phyloP scores from a whole-genome alignment of 2,888 invertebrate species.

The Aphidoletes aphidimyza region DNA sequence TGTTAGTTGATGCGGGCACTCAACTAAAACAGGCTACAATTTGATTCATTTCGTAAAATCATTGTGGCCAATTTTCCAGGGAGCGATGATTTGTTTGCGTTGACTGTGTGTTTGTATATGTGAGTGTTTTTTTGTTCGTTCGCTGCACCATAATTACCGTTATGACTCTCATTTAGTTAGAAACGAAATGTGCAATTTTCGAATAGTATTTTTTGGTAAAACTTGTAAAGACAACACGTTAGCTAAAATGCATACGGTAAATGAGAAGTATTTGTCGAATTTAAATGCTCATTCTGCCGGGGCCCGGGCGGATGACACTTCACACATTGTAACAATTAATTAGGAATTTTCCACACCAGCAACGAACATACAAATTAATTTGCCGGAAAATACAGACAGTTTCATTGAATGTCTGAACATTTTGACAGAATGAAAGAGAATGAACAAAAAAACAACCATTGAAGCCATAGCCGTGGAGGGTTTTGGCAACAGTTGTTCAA shows the following conservation, averaged over 20 bases:
- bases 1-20: not conserved
- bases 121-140: too few relatives aligned
- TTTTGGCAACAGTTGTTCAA: slow-evolving; percentile 34
- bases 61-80: not conserved
- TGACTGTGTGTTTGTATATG: too few relatives aligned
- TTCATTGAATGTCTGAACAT: not conserved
- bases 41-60: not conserved
- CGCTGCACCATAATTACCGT: not conserved
- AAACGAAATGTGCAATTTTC: not conserved
- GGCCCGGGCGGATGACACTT: not conserved
- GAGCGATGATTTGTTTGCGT: not conserved
- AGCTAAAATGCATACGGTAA: not conserved
- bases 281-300: slow-evolving; percentile 13
- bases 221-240: not conserved
- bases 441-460: not conserved
- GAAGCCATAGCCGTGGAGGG: not conserved
- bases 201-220: too few relatives aligned
- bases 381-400: slow-evolving; percentile 6
- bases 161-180: not conserved
- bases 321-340: slow-evolving; percentile 48
- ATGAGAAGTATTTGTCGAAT: not conserved
- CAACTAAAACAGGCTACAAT: too few relatives aligned
- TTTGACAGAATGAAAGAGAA: not conserved
- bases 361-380: slow-evolving; percentile 39
- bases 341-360: slow-evolving; percentile 46